Evolutionary conservation across 2,888 invertebrate species (phyloP).

Genomic region (Nebria brevicollis): DNA sequence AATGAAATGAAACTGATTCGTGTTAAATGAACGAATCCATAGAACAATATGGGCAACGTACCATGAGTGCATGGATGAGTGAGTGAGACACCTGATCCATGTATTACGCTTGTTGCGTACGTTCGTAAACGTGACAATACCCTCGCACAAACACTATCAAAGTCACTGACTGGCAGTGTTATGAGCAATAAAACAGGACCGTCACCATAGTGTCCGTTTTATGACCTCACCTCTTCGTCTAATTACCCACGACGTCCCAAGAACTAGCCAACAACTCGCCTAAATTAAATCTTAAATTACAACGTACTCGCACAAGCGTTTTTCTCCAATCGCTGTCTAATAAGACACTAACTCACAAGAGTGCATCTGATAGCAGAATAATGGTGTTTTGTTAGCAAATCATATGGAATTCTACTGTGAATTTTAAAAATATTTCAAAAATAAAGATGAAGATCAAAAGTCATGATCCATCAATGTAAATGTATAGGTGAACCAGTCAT

Average conservation of each 20-base stretch:
- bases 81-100: conserved; percentile 3
- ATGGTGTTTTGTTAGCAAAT: background rate
- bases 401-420: background rate
- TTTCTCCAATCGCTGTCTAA: background rate
- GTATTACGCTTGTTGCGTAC: conserved; percentile 16
- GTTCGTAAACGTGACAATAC: background rate
- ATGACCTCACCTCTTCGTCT: conserved; percentile 33
- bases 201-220: conserved; percentile 41
- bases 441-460: background rate
- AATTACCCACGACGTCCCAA: conserved; percentile 29
- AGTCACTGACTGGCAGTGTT: conserved; percentile 14
- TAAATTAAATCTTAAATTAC: conserved; percentile 27
- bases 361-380: background rate
- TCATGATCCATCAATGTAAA: conserved; percentile 38
- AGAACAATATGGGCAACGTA: background rate
- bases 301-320: background rate
- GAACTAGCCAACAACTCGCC: conserved; percentile 20
- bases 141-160: background rate
- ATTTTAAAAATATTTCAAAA: too few relatives aligned
- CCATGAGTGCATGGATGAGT: background rate
- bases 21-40: background rate
- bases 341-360: background rate
- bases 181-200: conserved; percentile 44
- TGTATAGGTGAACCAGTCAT: conserved; percentile 41
- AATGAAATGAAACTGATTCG: background rate